Base-by-base conservation (phyloP, 2,888 invertebrate species). In the Geophilus truncorum region DNA sequence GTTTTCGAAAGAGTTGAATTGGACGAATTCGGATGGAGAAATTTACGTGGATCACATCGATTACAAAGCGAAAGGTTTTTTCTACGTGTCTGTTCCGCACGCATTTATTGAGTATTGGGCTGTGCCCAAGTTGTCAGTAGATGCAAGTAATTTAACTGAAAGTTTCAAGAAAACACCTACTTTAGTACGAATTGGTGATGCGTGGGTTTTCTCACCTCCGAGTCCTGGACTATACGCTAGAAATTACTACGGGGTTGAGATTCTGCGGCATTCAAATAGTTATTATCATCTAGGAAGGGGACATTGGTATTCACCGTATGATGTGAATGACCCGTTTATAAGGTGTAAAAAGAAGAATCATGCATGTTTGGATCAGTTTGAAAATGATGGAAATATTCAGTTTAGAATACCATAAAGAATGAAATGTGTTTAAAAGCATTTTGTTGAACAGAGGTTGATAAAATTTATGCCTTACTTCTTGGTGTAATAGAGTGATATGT, bases 211-310 rank as follows among this genome's bases (percentile, higher is more conserved):
- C 45, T 84, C 83, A 2, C 85, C 85, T 34, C 82, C 84, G 28
- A 86, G 86, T 81, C 86, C 86, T 0, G 86, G 86, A 6, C 83
- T 84, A 5, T 84, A 85, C 82, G 84, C 84, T 2, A 80, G 86
- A 18, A 85, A 85, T 80, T 83, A 85, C 51, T 86, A 85, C 78
- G 86, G 86, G 1, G 82, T 82, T 36, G 85, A 85, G 78, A 84
- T 85, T 25, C 84, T 86, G 28, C 82, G 83, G 32, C 86, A 86
- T 82, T 85, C 85, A 3, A 84, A 84, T 45, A 84, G 84, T 79
- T 86, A 86, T 86, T 82, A 84, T 23, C 82, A 84, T 84, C 84
- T 81, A 85, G 86, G 86, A 82, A 84, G 34, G 82, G 83, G 9
- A 80, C 82, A n/a, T 83, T 83, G 81, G 51, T 78, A 34, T 36